These are phyloP conservation scores for Tenthredo livida DNA, from an alignment of 2,888 invertebrate genomes.

Conservation along the genomic window DNA sequence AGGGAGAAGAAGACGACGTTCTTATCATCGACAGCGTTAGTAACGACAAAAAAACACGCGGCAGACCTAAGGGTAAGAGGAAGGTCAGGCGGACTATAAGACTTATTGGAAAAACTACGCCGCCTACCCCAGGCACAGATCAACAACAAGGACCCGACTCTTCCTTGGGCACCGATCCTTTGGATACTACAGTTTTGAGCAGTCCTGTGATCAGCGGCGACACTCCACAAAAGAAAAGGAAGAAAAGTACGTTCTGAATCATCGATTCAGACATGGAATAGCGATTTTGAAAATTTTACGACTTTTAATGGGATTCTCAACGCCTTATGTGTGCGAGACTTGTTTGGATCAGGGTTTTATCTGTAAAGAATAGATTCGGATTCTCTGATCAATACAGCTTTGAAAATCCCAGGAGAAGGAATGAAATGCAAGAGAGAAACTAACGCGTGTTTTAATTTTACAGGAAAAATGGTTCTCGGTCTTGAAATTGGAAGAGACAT, in stretches of 20 bases:
- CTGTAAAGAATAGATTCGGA: too few species aligned
- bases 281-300: background rate
- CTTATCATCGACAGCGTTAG: background rate
- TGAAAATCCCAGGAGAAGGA: background rate
- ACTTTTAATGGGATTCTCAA: background rate
- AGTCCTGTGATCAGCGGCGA: conserved; percentile 56
- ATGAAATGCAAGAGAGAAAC: background rate
- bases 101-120: conserved; percentile 2
- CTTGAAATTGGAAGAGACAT: conserved; percentile 78
- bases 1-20: background rate
- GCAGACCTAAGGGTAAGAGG: conserved; percentile 54
- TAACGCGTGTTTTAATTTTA: conserved; percentile 54
- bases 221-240: conserved; percentile 66
- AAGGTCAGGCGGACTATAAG: conserved; percentile 19
- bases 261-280: background rate
- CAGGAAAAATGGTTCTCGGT: conserved; percentile 78
- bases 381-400: background rate
- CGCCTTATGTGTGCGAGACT: too few species aligned
- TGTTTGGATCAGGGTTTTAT: too few species aligned
- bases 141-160: conserved; percentile 33
- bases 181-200: conserved; percentile 37
- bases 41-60: conserved; percentile 54
- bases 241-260: conserved; percentile 65
- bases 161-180: conserved; percentile 32
- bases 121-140: background rate